Base-by-base conservation (phyloP, 2,113 vertebrate species). In the Rhinolophus sinicus region DNA sequence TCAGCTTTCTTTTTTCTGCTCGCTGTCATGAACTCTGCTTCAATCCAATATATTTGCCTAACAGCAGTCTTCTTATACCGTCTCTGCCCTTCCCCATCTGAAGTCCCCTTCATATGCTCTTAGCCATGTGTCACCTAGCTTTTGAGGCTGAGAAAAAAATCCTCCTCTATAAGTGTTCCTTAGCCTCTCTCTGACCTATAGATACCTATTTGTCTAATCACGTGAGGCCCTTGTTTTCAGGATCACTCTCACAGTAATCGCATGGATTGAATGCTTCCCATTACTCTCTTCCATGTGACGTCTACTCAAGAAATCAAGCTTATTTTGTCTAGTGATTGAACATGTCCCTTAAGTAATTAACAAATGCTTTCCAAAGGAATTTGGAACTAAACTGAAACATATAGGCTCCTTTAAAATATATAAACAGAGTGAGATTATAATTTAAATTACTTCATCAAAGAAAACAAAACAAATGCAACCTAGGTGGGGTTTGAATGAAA, bases 391-490 rank as follows among this genome's bases (percentile, higher is more conserved):
- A n/a, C 5, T 84, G 35, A 72, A 35, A 30, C 13, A 75, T 78
- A 35, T 65, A 58, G 24, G 9, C 83, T 94, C 13, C 16, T 91
- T 65, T 91, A 64, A 73, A 85, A 69, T 65, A 40, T 60, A 19
- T 76, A 80, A 78, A 3, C 8, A 60, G 11, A 30, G 5, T 72
- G 21, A 91, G 19, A 65, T 44, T 54, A 78, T 35, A 33, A 92
- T 76, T 82, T 78, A 94, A 90, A 87, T 77, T 92, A 92, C 22
- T 50, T 85, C 1, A 69, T 44, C 92, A 83, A 84, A 75, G 40
- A 90, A 88, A 38, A 62, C 56, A 47, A 64, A 47, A 62, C 60
- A 73, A n/a, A 47, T 44, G 38, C 76, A 64, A 58, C 2, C 6
- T 35, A 90, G 6, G 22, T 76, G 22, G 30, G 7, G 14, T 65